Base-by-base conservation (phyloP, 2,797 vertebrate species). In the Danio tinwini region DNA sequence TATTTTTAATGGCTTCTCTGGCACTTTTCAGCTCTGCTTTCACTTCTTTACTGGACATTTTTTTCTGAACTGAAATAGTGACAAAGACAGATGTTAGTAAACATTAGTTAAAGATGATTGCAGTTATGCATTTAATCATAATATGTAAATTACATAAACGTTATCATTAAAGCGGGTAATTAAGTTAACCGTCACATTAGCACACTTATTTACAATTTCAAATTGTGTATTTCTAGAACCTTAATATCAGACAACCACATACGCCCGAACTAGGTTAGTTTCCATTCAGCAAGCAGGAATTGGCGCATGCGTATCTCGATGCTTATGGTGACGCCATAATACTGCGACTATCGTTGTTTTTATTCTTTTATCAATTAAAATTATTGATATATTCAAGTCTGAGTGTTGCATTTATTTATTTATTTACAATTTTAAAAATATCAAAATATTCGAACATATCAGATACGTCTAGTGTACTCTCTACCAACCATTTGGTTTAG, bases 1-100 rank as follows among this genome's bases (percentile, higher is more conserved):
- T 99, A 90, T 96, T 98, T 90, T 96, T 96, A 67, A 99, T 98
- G n/a, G 98, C 96, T 0, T 99, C 98, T 90, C 96, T 94, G 79
- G 98, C 98, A 91, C 91, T 96, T 93, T 98, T 99, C 17, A 99
- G 85, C 0, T 94, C 94, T 1, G 94, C 86, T 90, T 99, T 99
- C 14, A 98, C 96, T 89, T 99, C 97, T 91, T 99, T 99, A 84
- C 81, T 96, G 8, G 97, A 95, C 98, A 99, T 99, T 7, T n/a
- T 70, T 63, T 82, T 17, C 7, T 47, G 7, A 29, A n/a, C 9
- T 17, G 21, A 17, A 55, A 63, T 9, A 52, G 63, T 17, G 70
- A 73, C 53, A 45, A 21, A 52, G 0, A 12, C 58, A n/a, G 3
- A 50, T 47, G 42, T 74, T 50, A 69, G 49, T 5, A 5, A 12